phyloP scores from a whole-genome alignment of 2,888 invertebrate genomes.

The Steromphala cineraria region DNA sequence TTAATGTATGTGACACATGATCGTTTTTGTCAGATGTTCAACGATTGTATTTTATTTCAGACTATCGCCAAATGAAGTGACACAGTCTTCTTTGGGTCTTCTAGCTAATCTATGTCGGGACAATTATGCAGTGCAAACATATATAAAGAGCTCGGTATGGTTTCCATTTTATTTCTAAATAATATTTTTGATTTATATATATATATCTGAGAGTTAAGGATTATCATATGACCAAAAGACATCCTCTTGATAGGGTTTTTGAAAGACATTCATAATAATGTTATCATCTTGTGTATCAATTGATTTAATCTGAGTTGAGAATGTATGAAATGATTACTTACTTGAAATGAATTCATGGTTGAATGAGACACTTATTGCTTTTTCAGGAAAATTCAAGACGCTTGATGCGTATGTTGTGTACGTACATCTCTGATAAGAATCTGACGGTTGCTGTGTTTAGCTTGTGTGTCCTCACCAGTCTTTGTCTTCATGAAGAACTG shows the following conservation, averaged over 20 bases:
- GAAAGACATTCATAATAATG: no score
- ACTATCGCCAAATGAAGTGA: constrained; percentile 51
- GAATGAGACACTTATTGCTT: not conserved
- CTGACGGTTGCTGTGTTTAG: constrained; percentile 62
- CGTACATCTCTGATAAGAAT: constrained; percentile 55
- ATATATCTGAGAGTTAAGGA: no score
- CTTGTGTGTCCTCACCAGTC: constrained; percentile 61
- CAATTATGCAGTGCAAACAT: constrained; percentile 65
- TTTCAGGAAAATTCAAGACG: constrained; percentile 50
- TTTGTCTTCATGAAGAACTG: constrained; percentile 65
- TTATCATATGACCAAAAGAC: no score
- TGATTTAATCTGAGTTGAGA: no score
- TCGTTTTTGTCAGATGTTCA: no score
- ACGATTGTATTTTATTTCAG: constrained; percentile 34
- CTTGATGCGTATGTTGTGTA: constrained; percentile 57
- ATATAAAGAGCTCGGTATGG: constrained; percentile 65
- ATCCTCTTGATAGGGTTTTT: no score
- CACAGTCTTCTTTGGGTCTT: constrained; percentile 63
- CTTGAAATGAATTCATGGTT: no score
- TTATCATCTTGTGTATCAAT: no score
- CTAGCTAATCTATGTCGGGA: constrained; percentile 69
- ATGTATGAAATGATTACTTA: no score
- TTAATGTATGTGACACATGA: no score
- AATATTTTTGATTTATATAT: no score
- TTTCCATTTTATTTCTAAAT: not conserved